Evolutionary conservation across 2,113 vertebrate genomes (phyloP), one percentile per base, ranked within the genome.

Genomic region (Oryzias woworae): DNA sequence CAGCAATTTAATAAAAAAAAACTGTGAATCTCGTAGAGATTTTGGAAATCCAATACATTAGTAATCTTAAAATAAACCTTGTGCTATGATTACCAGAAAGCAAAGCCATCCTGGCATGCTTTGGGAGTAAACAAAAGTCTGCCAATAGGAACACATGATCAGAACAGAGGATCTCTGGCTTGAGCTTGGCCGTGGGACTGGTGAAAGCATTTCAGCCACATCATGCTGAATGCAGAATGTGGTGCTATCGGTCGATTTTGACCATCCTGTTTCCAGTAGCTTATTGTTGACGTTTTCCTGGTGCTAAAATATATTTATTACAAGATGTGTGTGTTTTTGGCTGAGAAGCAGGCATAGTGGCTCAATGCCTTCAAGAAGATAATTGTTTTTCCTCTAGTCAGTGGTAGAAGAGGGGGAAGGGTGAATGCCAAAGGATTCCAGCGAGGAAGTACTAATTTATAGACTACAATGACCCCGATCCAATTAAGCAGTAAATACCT

Each of bases 1-100:
- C 20, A 77, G 76, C 54, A 62, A 66, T 62, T 75, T 57, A 85
- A 69, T 60, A 45, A 67, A 53, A 20, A 20, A 20, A 76, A 67
- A 76, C 69, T 59, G 64, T 71, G 52, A 53, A 46, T 72, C 69
- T 80, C 66, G 67, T 26, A 77, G 65, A 69, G 65, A 78, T 83
- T 84, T 78, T 44, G 44, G 73, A 73, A 85, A 85, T 75, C 72
- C 74, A 73, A 61, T 62, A 69, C 73, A 80, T 88, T 81, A 77
- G 82, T 75, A 73, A 84, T 72, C 57, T 7, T 42, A 54, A 75
- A 79, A 76, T 81, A 52, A 75, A 80, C 71, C 78, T 62, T 79
- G 53, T 72, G 59, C 75, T 59, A 18, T 45, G 53, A 71, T 82
- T 75, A 51, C 23, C 73, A 73, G 77, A 53, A 62, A 86, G 76